phyloP scores from a whole-genome alignment of 2,888 invertebrate genomes.

The Sialis lutaria region DNA sequence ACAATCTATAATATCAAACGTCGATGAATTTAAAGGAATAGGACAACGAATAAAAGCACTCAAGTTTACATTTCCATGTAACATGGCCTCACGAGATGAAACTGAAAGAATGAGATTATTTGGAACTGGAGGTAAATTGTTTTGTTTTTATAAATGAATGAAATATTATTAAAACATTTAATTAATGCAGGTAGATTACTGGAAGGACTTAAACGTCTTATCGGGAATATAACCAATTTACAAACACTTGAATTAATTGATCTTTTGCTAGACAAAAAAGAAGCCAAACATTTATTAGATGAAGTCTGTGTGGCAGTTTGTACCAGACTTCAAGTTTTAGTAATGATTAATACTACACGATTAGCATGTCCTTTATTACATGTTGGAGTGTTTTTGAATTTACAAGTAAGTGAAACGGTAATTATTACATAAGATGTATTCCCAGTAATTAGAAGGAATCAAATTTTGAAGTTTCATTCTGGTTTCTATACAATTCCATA shows the following conservation, averaged over 20 bases:
- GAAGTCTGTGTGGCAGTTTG: constrained; percentile 49
- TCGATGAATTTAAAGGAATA: constrained; percentile 25
- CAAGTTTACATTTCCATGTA: constrained; percentile 58
- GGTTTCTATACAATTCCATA: too few relatives aligned
- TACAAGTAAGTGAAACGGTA: constrained; percentile 30
- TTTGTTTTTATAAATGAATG: background rate
- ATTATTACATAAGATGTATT: background rate
- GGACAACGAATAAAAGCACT: constrained; percentile 38
- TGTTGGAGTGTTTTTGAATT: constrained; percentile 55
- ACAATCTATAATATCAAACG: constrained; percentile 21
- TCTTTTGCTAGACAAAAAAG: constrained; percentile 51
- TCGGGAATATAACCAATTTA: constrained; percentile 45
- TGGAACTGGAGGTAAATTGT: constrained; percentile 50
- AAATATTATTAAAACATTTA: constrained; percentile 1
- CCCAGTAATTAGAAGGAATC: background rate
- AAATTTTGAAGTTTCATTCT: too few relatives aligned
- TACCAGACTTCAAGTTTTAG: constrained; percentile 39
- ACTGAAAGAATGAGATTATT: constrained; percentile 44
- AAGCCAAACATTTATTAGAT: constrained; percentile 53
- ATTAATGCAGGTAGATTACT: constrained; percentile 34
- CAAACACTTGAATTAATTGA: constrained; percentile 49
- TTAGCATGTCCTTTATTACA: constrained; percentile 51
- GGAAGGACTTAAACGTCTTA: constrained; percentile 44
- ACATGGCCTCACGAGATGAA: constrained; percentile 44
- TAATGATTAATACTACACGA: constrained; percentile 58